Evolutionary conservation across 2,888 invertebrate species (phyloP).

Genomic region (Lampropteryx suffumata): DNA sequence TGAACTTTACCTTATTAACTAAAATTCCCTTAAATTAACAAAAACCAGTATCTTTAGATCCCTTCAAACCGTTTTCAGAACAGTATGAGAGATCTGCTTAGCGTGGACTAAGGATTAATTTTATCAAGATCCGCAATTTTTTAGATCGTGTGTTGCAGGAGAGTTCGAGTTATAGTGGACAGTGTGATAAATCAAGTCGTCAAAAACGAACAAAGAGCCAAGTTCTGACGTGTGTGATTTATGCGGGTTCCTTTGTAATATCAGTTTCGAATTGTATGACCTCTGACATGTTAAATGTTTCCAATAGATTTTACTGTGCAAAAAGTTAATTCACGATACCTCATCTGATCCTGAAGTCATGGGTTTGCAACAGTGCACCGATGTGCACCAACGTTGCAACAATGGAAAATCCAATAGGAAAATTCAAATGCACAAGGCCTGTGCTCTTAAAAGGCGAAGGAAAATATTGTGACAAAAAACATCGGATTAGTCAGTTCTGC

Average conservation of each 20-base stretch:
- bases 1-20: too few species aligned
- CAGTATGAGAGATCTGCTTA: background rate
- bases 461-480: too few species aligned
- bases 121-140: background rate
- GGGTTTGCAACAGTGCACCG: too few species aligned
- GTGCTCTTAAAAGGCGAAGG: too few species aligned
- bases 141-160: background rate
- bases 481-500: too few species aligned
- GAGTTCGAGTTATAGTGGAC: conserved; percentile 36
- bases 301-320: too few species aligned
- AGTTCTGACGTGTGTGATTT: conserved; percentile 62
- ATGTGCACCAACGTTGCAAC: too few species aligned
- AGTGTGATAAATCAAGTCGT: conserved; percentile 52
- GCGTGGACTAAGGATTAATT: background rate
- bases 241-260: conserved; percentile 58
- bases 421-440: too few species aligned
- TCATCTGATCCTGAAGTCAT: too few species aligned
- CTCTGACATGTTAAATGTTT: background rate
- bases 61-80: background rate
- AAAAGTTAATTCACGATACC: too few species aligned
- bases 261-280: conserved; percentile 49
- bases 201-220: conserved; percentile 52
- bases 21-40: conserved; percentile 1
- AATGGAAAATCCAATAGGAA: too few species aligned
- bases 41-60: background rate